Evolutionary conservation across 2,888 invertebrate genomes (phyloP), one percentile per base, ranked within the genome.

Genomic region (Heteropelma amictum): DNA sequence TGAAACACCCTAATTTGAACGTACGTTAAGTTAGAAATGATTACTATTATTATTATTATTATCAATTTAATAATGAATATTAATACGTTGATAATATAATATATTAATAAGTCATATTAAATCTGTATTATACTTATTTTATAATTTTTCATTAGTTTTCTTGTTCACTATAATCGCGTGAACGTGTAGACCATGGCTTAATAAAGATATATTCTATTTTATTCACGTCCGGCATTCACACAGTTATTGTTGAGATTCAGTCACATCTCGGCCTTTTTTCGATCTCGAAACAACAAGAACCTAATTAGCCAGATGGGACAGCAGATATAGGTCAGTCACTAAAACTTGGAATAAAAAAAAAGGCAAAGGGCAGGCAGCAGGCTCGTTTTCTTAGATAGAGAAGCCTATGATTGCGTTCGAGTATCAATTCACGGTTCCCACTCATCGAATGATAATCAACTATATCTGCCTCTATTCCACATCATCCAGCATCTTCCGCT

Each of bases 401-500:
- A 53, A 69, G 53, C 64, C 47, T 65, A 74, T 65, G 60, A 74
- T 74, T 64, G 69, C 53, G 64, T 54, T 64, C 60, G 33, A 70
- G 53, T 21, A 38, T 45, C 53, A 33, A 40, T 45, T 42, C 38
- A 14, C 30, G 17, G 30, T 40, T 40, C 33, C 26, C 23, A 26
- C 35, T 53, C 23, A 40, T 70, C 26, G 14, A 49, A n/a, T n/a
- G 60, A n/a, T 30, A 28, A 10, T 10, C 51, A 7, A 28, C 51
- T 40, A 38, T 53, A 56, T 67, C 19, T 28, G 47, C 26, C 28
- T 56, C 7, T 51, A 40, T 28, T 26, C 17, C 6, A 38, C 19
- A 28, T 51, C 28, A n/a, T 35, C 49, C 30, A 8, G 4, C 45
- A 33, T 35, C n/a, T n/a, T n/a, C n/a, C n/a, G n/a, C n/a, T n/a